Conservation (phyloP, 92 coral and sea anemone genomes). For the Epizoanthus rinbou region DNA sequence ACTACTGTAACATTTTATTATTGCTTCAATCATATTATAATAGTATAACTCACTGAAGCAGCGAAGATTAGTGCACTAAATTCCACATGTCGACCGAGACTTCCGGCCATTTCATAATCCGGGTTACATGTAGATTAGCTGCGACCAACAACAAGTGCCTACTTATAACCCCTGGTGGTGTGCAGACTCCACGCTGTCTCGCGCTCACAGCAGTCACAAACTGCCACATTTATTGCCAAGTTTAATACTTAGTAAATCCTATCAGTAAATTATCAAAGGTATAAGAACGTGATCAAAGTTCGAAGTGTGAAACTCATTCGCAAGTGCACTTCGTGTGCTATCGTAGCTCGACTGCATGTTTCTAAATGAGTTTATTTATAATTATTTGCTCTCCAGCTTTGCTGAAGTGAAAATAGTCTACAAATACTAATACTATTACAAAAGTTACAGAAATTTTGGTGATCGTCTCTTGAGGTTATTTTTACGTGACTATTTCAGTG, state of each 20-base stretch:
- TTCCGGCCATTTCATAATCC: background rate
- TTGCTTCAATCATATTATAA: background rate
- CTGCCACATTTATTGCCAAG: background rate
- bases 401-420: constrained; percentile 9
- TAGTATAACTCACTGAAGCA: background rate
- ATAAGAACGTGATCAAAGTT: background rate
- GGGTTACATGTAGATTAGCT: background rate
- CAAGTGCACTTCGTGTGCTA: constrained; percentile 10
- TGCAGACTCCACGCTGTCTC: constrained; percentile 22
- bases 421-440: background rate
- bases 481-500: constrained; percentile 37
- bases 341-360: background rate
- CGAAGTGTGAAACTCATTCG: background rate
- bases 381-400: background rate
- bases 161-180: constrained; percentile 21
- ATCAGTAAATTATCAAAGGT: constrained; percentile 8
- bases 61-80: background rate
- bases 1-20: background rate
- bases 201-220: constrained; percentile 22
- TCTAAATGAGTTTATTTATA: too few species aligned
- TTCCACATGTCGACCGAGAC: constrained; percentile 10
- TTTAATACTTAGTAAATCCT: constrained; percentile 26
- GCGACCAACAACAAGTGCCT: background rate
- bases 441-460: constrained; percentile 20
- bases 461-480: constrained; percentile 23